Conservation (phyloP, 2,113 vertebrate genomes). For the Dipodomys ordii region DNA sequence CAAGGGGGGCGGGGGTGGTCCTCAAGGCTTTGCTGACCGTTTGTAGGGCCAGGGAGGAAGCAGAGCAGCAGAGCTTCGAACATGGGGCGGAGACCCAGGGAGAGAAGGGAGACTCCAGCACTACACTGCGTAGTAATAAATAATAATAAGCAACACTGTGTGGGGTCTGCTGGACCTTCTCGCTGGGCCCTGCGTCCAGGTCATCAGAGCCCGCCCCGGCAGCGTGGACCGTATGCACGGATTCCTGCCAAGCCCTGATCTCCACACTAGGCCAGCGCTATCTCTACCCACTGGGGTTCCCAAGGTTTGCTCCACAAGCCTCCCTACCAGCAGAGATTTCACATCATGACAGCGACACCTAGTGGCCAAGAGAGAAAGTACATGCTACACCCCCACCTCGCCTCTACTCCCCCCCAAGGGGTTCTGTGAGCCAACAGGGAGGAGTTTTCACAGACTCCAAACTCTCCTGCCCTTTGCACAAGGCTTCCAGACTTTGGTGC, state of each 20-base stretch:
- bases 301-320: neutral
- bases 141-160: neutral
- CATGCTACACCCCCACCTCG: neutral
- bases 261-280: neutral
- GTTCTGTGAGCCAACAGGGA: neutral
- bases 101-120: neutral
- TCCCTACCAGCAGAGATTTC: conserved; percentile 39
- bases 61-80: neutral
- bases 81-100: neutral
- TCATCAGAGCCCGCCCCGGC: neutral
- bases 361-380: conserved; percentile 26
- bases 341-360: conserved; percentile 78
- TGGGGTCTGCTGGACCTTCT: neutral
- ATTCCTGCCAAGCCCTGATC: neutral
- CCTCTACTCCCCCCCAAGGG: neutral
- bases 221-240: neutral
- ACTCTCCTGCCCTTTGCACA: neutral
- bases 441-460: neutral
- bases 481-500: neutral
- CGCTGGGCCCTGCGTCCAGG: neutral
- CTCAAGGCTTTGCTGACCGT: neutral
- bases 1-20: neutral
- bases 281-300: neutral
- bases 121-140: neutral
- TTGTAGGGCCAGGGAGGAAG: neutral